These are phyloP conservation scores for Cyphotilapia sp. DNA, from an alignment of 2,113 vertebrate genomes.

Conservation along the genomic window DNA sequence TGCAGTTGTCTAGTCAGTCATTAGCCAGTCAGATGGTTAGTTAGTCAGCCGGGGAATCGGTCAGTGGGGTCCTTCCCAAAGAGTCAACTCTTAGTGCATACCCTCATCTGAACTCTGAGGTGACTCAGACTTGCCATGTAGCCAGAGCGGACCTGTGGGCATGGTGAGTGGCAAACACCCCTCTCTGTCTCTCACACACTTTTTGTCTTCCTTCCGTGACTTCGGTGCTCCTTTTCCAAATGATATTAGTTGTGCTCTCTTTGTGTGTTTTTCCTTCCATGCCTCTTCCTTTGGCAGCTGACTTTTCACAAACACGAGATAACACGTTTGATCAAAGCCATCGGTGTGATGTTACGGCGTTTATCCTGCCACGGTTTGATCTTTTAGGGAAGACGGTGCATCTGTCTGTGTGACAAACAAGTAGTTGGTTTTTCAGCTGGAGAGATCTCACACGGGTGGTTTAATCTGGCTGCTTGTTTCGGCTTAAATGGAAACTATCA, in stretches of 20 bases:
- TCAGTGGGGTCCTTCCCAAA: conserved; percentile 3
- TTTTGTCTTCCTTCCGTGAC: background rate
- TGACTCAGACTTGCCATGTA: conserved; percentile 23
- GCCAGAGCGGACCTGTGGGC: conserved; percentile 23
- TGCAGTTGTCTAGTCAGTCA: conserved; percentile 7
- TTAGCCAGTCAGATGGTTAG: conserved; percentile 18
- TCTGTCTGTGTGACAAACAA: conserved; percentile 1
- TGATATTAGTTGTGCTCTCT: background rate
- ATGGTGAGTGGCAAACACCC: conserved; percentile 55
- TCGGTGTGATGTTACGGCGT: background rate
- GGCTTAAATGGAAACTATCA: background rate
- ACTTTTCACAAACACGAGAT: background rate
- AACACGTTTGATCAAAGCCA: conserved; percentile 2
- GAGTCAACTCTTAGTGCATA: conserved; percentile 35
- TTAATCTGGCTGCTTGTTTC: background rate
- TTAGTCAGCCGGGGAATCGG: conserved; percentile 5
- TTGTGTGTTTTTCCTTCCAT: background rate
- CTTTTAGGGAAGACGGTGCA: background rate
- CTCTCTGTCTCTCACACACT: conserved; percentile 4
- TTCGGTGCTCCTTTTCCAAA: background rate
- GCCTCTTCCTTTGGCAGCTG: background rate
- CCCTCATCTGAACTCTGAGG: conserved; percentile 57
- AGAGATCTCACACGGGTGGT: background rate
- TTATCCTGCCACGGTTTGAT: background rate
- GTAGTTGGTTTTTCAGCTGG: background rate